A percentile compares a stretch with the other conserved stretches of the same genome.
Conservation (phyloP, 2,888 invertebrate species). For the Pachymerium ferrugineum region DNA sequence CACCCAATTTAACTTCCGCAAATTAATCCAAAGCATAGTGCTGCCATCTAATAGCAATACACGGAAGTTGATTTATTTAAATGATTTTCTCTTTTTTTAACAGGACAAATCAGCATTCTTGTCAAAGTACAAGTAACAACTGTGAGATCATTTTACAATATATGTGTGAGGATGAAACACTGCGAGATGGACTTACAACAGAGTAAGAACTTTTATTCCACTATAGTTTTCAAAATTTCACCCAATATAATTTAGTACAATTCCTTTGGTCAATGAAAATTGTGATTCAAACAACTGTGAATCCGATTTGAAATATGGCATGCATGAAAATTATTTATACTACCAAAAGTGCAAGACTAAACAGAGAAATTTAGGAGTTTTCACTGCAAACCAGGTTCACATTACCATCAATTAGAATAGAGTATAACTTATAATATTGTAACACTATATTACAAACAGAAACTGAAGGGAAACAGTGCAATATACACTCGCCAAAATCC, state of each 20-base stretch:
- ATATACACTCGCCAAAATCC: conserved; percentile 46
- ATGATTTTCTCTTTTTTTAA: conserved; percentile 10
- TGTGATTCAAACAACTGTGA: conserved; percentile 45
- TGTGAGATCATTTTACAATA: conserved; percentile 48
- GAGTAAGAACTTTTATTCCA: conserved; percentile 40
- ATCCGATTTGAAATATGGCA: conserved; percentile 44
- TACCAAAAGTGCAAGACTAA: conserved; percentile 43
- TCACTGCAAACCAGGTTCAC: conserved; percentile 47
- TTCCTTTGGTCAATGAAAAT: conserved; percentile 41
- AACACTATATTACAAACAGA: neutral
- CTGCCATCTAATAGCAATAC: neutral
- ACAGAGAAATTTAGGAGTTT: conserved; percentile 45
- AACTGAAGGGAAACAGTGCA: conserved; percentile 37
- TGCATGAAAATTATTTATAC: conserved; percentile 46
- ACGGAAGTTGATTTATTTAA: too few species aligned
- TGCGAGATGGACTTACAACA: conserved; percentile 47
- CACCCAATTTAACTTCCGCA: too few species aligned
- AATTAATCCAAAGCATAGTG: neutral
- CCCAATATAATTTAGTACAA: conserved; percentile 45
- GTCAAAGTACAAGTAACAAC: conserved; percentile 43
- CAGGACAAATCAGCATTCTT: conserved; percentile 49
- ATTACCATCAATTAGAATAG: neutral
- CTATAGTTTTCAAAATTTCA: neutral
- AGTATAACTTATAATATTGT: neutral
- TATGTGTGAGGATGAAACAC: conserved; percentile 45